These are phyloP conservation scores for Amblyteles armatorius DNA, from an alignment of 2,888 invertebrate species.

Conservation along the genomic window DNA sequence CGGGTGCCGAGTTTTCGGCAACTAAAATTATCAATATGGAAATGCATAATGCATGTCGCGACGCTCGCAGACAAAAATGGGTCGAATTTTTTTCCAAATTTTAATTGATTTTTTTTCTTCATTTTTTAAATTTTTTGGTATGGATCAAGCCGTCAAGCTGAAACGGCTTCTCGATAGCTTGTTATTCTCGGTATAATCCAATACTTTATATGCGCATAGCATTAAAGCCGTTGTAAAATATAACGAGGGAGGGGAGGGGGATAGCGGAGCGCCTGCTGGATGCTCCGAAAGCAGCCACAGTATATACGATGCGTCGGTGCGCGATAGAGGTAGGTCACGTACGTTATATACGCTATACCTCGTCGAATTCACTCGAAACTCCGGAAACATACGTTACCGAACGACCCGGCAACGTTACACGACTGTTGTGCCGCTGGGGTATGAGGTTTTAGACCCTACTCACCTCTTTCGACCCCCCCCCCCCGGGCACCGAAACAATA, in stretches of 20 bases:
- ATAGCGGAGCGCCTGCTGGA: constrained; percentile 2
- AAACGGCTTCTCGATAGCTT: constrained; percentile 45
- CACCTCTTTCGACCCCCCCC: no score
- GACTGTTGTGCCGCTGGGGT: constrained; percentile 11
- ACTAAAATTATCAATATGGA: not conserved
- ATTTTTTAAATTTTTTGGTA: not conserved
- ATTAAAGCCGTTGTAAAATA: constrained; percentile 67
- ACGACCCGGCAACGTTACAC: constrained; percentile 49
- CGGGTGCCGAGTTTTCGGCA: not conserved
- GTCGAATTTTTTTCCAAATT: not conserved
- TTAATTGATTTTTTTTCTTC: not conserved
- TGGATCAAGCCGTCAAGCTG: constrained; percentile 24
- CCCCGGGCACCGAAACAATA: constrained; percentile 22
- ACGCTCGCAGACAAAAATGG: not conserved
- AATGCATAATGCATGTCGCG: not conserved
- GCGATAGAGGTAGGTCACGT: constrained; percentile 49
- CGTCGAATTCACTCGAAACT: constrained; percentile 61
- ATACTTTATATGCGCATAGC: constrained; percentile 73
- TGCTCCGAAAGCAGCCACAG: constrained; percentile 31
- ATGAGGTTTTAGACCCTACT: not conserved
- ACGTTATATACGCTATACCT: constrained; percentile 22
- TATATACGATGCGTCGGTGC: constrained; percentile 1
- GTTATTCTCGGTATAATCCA: constrained; percentile 68
- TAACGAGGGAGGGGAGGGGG: constrained; percentile 44
- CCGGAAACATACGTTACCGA: constrained; percentile 62